A percentile compares a stretch with the other conserved stretches of the same genome.
Conservation (phyloP, 2,888 invertebrate genomes). For the Crioceris asparagi region DNA sequence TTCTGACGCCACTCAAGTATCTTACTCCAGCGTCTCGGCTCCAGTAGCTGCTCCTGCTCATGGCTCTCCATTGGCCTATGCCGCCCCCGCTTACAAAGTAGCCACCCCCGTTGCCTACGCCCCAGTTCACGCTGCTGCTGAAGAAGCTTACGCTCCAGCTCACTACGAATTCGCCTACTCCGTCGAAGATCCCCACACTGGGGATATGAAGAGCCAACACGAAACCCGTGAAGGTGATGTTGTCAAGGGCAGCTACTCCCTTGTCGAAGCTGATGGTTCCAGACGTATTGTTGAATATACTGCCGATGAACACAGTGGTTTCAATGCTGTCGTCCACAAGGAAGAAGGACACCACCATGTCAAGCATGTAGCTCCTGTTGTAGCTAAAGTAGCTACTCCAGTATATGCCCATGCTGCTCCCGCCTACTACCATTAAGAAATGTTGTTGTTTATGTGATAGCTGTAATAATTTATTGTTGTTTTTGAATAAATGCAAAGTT, state of each 20-base stretch:
- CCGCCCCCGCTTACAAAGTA: constrained; percentile 11
- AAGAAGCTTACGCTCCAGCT: constrained; percentile 22
- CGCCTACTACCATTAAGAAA: constrained; percentile 3
- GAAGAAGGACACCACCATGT: no score
- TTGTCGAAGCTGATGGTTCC: no score
- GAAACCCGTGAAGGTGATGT: constrained; percentile 48
- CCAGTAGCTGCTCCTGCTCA: constrained; percentile 9
- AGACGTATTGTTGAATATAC: no score
- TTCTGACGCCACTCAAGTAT: constrained; percentile 21
- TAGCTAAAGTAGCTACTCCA: no score
- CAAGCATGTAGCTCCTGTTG: no score
- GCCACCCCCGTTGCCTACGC: constrained; percentile 16
- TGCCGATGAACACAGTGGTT: no score
- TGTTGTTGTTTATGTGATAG: no score
- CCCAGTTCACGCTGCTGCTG: constrained; percentile 18
- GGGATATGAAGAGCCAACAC: constrained; percentile 47
- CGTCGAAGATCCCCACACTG: constrained; percentile 32
- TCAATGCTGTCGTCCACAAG: no score
- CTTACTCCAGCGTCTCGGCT: constrained; percentile 20
- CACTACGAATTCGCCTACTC: constrained; percentile 25
- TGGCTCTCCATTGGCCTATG: constrained; percentile 12
- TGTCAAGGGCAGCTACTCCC: no score
- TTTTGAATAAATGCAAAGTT: no score
- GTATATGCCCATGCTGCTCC: constrained; percentile 14
- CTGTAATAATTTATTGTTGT: no score